phyloP scores from a whole-genome alignment of 2,797 vertebrate species.

The Diceros bicornis region DNA sequence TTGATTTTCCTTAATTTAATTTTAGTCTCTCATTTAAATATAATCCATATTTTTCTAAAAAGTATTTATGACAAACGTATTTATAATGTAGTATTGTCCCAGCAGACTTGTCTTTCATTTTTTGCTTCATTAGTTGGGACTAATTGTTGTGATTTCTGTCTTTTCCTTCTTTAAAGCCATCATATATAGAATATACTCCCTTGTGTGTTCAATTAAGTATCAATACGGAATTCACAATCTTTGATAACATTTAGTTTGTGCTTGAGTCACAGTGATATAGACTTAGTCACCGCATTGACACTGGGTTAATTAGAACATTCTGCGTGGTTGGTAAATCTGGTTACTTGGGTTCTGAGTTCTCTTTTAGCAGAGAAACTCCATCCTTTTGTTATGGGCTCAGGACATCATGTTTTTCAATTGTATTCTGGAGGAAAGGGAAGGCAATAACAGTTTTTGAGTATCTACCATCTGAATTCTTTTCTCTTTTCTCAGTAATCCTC shows the following conservation, averaged over 20 bases:
- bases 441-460: background rate
- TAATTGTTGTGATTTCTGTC: background rate
- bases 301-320: background rate
- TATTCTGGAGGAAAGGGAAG: background rate
- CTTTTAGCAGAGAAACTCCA: background rate
- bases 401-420: background rate
- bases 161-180: background rate
- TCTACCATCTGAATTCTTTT: background rate
- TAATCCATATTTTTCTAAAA: background rate
- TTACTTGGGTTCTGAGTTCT: background rate
- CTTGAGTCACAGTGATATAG: background rate
- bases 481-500: background rate
- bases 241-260: background rate
- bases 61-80: background rate
- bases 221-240: background rate
- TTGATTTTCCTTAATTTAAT: background rate
- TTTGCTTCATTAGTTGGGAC: background rate
- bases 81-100: background rate
- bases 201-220: background rate
- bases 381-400: background rate
- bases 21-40: constrained; percentile 9
- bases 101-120: background rate
- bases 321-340: background rate
- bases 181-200: background rate
- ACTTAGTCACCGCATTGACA: constrained; percentile 28